phyloP scores from a whole-genome alignment of 1,140 invertebrate species.

The Antheraea pernyi region DNA sequence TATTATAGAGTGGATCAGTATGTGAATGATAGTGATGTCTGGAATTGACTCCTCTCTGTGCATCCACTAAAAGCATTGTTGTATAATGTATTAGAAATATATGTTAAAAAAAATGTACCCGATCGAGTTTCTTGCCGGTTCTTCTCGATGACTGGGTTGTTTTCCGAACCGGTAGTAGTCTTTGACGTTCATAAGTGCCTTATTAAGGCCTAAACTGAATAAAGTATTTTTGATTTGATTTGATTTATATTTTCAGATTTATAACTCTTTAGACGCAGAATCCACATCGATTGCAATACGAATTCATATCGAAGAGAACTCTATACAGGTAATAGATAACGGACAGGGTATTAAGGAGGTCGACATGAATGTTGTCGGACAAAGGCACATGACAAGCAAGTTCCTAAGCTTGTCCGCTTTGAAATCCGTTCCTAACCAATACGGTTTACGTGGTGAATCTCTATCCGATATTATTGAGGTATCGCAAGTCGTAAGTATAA shows the following conservation, averaged over 20 bases:
- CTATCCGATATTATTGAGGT: conserved; percentile 81
- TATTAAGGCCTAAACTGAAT: no score
- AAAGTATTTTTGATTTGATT: no score
- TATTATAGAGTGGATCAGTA: no score
- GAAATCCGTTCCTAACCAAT: conserved; percentile 74
- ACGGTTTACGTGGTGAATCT: conserved; percentile 84
- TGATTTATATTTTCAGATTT: conserved; percentile 68
- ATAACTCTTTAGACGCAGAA: conserved; percentile 83
- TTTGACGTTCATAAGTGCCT: no score
- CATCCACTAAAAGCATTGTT: no score
- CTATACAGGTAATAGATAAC: conserved; percentile 85
- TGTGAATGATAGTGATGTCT: no score
- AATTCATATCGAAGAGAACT: conserved; percentile 79
- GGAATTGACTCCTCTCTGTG: no score
- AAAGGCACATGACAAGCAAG: conserved; percentile 83
- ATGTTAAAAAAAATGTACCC: no score
- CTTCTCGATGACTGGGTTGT: no score
- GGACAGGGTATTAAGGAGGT: conserved; percentile 79
- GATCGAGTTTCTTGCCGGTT: no score
- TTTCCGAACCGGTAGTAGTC: no score
- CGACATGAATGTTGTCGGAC: conserved; percentile 79
- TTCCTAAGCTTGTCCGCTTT: conserved; percentile 76
- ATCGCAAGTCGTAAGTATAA: conserved; percentile 79
- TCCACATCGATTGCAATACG: conserved; percentile 82
- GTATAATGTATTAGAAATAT: no score